Evolutionary conservation across 1,140 invertebrate species (phyloP), one percentile per base, ranked within the genome.

Genomic region (Venturia canescens): DNA sequence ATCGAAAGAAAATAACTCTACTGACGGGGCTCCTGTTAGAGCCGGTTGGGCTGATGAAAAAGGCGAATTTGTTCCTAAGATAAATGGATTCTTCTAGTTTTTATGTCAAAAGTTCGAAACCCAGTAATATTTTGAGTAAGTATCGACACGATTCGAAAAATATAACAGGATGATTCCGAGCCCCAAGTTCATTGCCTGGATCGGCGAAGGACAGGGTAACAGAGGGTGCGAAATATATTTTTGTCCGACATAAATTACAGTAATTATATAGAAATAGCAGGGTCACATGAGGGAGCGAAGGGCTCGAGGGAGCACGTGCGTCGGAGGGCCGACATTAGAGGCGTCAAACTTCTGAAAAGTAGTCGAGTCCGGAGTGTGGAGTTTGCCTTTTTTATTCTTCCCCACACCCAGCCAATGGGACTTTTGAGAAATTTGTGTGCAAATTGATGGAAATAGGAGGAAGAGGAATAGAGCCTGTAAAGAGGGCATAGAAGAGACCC

Each of bases 131-230:
- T 44, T 44, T 1, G 13, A 44, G 0, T 44, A 44, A 44, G 1
- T 44, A 44, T 44, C n/a, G 9, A 34, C 38, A n/a, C 16, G 50
- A 53, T n/a, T 7, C 3, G 38, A 26, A 66, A 44, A 31, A 60
- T 3, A 71, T 60, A 18, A 29, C 60, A 27, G 15, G 9, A 23
- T 26, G 3, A 3, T 21, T 23, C 21, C 3, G 31, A 57, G 78
- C 57, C 53, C 21, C 31, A 29, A 83, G 82, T 87, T 86, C 87
- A 88, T 88, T 85, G 87, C 87, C 88, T 88, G 83, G 82, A 88
- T 87, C 87, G 85, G 85, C 77, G 81, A 67, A 80, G 84, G 88
- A 78, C 87, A 89, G 88, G 86, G 72, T 79, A 63, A 11, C 82
- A 88, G 83, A 83, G 86, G 80, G 71, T 63, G 4, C 77, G 83